Evolutionary conservation across 2,888 invertebrate genomes (phyloP), one percentile per base, ranked within the genome.

Genomic region (Polia nebulosa): DNA sequence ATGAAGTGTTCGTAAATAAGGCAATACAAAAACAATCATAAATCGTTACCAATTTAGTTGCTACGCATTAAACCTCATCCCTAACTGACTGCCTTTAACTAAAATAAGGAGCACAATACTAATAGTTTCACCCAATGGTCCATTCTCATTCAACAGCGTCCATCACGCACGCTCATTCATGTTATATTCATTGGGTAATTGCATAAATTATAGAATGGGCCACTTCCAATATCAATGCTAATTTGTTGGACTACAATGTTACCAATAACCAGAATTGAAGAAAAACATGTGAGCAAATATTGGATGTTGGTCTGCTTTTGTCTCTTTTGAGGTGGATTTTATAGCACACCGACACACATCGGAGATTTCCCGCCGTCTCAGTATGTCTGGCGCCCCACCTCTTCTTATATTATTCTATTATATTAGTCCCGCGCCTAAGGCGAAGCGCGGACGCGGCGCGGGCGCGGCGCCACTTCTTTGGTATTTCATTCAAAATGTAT

Each of bases 171-270:
- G 70, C 41, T 70, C 68, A 76, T 78, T 74, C 84, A 87, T 87
- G 77, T 78, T 82, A 85, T 83, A 87, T 87, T 85, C 84, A 87
- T 83, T 71, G 72, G 61, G 62, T 77, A 74, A 80, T 77, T 81
- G 83, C 82, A 82, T 86, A 82, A 82, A 84, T 85, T 83, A 79
- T 78, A 69, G 69, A 81, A 78, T 81, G 71, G 72, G 62, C 63
- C 63, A 73, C 74, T 76, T 79, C 66, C 85, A 85, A 87, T 87
- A 85, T 84, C 79, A 82, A 87, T 85, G 85, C 83, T 83, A 87
- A 87, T 87, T 82, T 74, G 63, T 60, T 72, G 49, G 57, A 72
- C 49, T 76, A 76, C 76, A 82, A 75, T 69, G 81, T 80, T 71
- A 20, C 55, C 63, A 64, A 66, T 71, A 71, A 45, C 45, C 36